Evolutionary conservation across 2,888 invertebrate genomes (phyloP).

Genomic region (Rhagonycha lutea): DNA sequence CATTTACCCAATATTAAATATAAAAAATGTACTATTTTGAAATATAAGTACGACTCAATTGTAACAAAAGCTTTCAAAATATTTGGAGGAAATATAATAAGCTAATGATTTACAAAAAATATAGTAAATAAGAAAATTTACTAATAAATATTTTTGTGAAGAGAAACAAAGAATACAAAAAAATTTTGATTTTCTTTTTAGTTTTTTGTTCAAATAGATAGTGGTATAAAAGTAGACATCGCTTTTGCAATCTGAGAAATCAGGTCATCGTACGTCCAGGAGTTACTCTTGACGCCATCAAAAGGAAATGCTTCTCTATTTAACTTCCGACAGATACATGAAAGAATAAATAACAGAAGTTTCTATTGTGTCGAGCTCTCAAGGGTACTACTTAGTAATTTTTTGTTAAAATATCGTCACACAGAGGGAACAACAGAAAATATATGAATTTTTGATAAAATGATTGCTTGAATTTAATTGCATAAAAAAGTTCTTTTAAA

Average conservation of each 20-base stretch:
- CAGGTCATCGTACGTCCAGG: constrained; percentile 22
- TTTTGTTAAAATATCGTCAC: background rate
- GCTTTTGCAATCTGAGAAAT: background rate
- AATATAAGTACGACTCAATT: too few relatives aligned
- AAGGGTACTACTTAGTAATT: constrained; percentile 14
- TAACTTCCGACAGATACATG: constrained; percentile 15
- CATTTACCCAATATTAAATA: too few relatives aligned
- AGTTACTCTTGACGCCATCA: constrained; percentile 24
- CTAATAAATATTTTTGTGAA: background rate
- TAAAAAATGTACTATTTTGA: too few relatives aligned
- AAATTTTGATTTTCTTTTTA: background rate
- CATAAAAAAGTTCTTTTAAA: background rate
- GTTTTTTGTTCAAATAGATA: background rate
- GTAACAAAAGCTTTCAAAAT: too few relatives aligned
- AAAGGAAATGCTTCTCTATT: constrained; percentile 26
- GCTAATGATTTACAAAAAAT: too few relatives aligned
- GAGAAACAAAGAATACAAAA: background rate
- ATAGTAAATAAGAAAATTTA: too few relatives aligned
- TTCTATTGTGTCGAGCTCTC: constrained; percentile 12
- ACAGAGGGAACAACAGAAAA: background rate
- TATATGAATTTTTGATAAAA: background rate
- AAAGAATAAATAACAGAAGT: constrained; percentile 21
- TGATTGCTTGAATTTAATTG: background rate
- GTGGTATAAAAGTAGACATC: background rate
- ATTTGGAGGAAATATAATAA: too few relatives aligned